These are phyloP conservation scores for Polyergus mexicanus DNA, from an alignment of 1,140 invertebrate species.

Conservation along the genomic window DNA sequence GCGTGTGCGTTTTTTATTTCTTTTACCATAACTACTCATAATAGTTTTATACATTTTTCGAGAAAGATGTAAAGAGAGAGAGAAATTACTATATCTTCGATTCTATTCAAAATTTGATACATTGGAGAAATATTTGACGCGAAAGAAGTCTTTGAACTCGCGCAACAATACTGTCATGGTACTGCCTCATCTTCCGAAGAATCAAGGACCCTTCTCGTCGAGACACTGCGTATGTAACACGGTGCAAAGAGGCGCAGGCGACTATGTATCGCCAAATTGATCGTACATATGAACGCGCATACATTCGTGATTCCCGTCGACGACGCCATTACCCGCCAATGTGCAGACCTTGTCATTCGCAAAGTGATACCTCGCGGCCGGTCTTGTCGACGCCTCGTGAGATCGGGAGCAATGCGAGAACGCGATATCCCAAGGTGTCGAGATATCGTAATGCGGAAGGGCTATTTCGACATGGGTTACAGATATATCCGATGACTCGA, in stretches of 20 bases:
- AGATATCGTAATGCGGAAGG: conserved; percentile 51
- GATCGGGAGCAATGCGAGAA: conserved; percentile 44
- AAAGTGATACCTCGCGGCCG: conserved; percentile 53
- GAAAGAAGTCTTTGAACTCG: not conserved
- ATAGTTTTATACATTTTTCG: not conserved
- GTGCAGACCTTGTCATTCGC: conserved; percentile 44
- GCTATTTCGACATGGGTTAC: conserved; percentile 11
- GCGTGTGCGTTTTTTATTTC: not conserved
- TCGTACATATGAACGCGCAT: conserved; percentile 38
- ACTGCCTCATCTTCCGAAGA: not conserved
- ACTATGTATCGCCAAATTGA: conserved; percentile 60
- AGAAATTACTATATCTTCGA: no score
- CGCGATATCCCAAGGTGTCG: conserved; percentile 45
- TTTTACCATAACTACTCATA: no score
- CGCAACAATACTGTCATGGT: not conserved
- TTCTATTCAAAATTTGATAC: not conserved
- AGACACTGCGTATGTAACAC: conserved; percentile 18
- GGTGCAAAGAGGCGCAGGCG: conserved; percentile 9
- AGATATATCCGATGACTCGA: conserved; percentile 41
- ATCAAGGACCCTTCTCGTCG: not conserved
- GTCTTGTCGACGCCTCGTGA: conserved; percentile 53
- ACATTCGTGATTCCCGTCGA: not conserved
- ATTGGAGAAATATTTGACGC: not conserved
- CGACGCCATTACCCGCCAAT: conserved; percentile 22
- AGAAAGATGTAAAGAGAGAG: not conserved